Evolutionary conservation across 2,888 invertebrate genomes (phyloP).

Genomic region (Podabrus alpinus): DNA sequence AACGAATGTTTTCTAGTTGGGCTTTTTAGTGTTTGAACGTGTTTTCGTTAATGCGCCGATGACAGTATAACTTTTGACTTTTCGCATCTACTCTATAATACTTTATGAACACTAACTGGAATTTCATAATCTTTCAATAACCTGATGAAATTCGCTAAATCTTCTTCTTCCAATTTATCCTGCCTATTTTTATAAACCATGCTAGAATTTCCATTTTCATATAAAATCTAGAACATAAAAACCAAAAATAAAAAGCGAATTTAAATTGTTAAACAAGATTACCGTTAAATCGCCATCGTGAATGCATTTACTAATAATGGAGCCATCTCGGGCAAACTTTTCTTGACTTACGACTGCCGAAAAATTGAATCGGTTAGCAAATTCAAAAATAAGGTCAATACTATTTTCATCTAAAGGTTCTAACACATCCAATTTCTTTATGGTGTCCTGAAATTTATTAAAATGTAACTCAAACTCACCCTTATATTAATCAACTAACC

Average conservation of each 20-base stretch:
- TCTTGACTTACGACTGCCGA: background rate
- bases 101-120: background rate
- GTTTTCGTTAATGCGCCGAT: no score
- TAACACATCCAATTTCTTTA: background rate
- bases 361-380: background rate
- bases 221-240: background rate
- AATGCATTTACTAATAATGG: background rate
- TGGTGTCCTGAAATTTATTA: background rate
- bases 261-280: background rate
- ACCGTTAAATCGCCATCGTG: background rate
- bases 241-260: background rate
- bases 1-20: no score
- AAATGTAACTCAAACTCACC: background rate
- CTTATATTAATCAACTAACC: background rate
- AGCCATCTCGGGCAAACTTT: background rate
- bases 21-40: no score
- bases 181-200: background rate
- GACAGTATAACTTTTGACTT: no score
- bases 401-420: background rate
- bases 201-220: background rate
- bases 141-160: background rate
- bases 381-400: background rate
- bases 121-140: conserved; percentile 9
- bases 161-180: background rate
- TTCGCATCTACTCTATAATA: no score